These are phyloP conservation scores for Leucopsar rothschildi DNA, from an alignment of 2,113 vertebrate species.

Conservation along the genomic window DNA sequence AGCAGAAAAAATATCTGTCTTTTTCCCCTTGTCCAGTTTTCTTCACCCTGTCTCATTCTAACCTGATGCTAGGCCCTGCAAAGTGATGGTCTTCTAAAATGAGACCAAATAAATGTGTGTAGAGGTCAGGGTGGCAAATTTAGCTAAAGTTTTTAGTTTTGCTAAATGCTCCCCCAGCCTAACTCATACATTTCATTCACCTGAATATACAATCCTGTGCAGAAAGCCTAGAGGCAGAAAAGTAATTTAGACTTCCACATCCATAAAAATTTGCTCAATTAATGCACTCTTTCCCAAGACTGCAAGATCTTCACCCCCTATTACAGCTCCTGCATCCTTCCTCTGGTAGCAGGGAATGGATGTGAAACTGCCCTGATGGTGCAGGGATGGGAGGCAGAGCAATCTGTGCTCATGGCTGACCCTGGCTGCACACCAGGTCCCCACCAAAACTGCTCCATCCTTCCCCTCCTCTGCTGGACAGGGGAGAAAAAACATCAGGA, in stretches of 20 bases:
- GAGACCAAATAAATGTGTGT: constrained; percentile 10
- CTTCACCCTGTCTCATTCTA: not conserved
- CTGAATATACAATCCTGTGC: constrained; percentile 4
- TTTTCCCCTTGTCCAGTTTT: not conserved
- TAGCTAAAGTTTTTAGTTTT: constrained; percentile 56
- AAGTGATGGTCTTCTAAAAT: not conserved
- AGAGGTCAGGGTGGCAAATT: constrained; percentile 25
- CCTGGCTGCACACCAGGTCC: not conserved
- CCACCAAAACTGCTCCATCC: not conserved
- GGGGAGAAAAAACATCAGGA: not conserved
- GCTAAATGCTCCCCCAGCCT: constrained; percentile 2
- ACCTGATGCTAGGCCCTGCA: not conserved
- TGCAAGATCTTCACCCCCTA: not conserved
- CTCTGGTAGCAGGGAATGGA: not conserved
- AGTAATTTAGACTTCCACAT: constrained; percentile 42
- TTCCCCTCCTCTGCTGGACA: not conserved
- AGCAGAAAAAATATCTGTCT: not conserved
- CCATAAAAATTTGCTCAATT: constrained; percentile 58
- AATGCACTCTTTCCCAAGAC: not conserved
- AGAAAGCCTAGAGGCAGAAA: constrained; percentile 49
- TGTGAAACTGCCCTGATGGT: not conserved
- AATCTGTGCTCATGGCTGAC: not conserved
- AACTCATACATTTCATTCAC: constrained; percentile 15
- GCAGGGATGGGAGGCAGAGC: not conserved
- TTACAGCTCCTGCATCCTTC: not conserved